Conservation (phyloP, 2,888 invertebrate genomes). For the Operophtera brumata region DNA sequence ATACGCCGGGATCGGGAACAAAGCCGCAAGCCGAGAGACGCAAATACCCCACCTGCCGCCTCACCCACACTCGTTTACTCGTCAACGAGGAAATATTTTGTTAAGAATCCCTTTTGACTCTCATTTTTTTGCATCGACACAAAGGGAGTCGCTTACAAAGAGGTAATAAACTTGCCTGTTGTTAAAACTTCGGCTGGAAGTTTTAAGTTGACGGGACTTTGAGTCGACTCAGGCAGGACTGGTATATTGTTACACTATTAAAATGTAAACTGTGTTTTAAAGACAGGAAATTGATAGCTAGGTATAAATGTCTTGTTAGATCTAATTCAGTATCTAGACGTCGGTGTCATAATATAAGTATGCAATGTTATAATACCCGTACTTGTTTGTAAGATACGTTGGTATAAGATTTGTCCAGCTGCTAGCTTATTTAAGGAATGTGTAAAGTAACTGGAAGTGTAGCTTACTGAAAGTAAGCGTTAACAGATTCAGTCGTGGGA, state of each 20-base stretch:
- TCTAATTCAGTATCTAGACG: no score
- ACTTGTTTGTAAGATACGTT: no score
- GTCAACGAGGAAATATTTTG: constrained; percentile 40
- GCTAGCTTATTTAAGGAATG: no score
- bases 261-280: neutral
- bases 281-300: neutral
- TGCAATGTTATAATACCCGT: no score
- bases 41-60: constrained; percentile 41
- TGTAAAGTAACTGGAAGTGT: no score
- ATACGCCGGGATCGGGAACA: constrained; percentile 73
- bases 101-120: constrained; percentile 35
- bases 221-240: constrained; percentile 2
- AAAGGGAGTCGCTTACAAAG: constrained; percentile 36
- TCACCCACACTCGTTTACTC: constrained; percentile 33
- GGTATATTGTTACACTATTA: constrained; percentile 20
- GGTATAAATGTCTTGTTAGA: no score
- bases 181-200: constrained; percentile 30
- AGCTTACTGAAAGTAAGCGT: no score
- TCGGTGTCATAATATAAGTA: no score
- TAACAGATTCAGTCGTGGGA: no score
- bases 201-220: constrained; percentile 27
- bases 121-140: constrained; percentile 31
- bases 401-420: no score
- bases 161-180: constrained; percentile 34
- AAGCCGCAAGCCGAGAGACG: constrained; percentile 69